Conservation (phyloP, 2,797 vertebrate genomes). For the Kryptopterus vitreolus region DNA sequence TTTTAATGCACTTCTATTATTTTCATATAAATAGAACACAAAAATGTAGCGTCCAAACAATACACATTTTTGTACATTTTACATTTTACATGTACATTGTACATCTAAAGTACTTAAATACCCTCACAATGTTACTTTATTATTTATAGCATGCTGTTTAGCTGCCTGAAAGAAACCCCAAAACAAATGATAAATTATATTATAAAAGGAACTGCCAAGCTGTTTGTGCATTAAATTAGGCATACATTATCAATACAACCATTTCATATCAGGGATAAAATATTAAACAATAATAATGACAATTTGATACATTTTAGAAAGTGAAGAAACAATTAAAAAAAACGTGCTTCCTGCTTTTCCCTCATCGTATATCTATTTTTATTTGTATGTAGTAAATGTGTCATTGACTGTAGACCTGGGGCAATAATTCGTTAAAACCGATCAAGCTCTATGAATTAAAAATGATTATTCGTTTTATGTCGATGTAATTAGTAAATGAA, state of each 20-base stretch:
- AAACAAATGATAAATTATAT: background rate
- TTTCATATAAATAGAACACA: background rate
- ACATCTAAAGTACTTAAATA: too few relatives aligned
- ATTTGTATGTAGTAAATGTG: background rate
- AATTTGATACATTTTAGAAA: background rate
- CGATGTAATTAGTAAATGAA: conserved; percentile 4
- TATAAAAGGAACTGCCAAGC: background rate
- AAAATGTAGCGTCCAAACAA: background rate
- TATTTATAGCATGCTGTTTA: conserved; percentile 7
- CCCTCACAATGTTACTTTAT: too few relatives aligned
- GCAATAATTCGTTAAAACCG: conserved; percentile 27
- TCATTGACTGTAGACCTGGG: background rate
- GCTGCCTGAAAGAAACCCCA: background rate
- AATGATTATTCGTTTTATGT: conserved; percentile 28
- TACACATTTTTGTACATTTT: too few relatives aligned
- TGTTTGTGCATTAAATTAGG: background rate
- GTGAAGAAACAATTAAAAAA: background rate
- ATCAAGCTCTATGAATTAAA: background rate
- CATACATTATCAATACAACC: background rate
- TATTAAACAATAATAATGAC: background rate
- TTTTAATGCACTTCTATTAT: background rate
- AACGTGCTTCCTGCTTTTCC: background rate
- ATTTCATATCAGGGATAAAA: background rate
- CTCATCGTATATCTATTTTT: background rate
- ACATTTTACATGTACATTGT: too few relatives aligned